phyloP scores from a whole-genome alignment of 2,797 vertebrate genomes.

The Erpetoichthys calabaricus region DNA sequence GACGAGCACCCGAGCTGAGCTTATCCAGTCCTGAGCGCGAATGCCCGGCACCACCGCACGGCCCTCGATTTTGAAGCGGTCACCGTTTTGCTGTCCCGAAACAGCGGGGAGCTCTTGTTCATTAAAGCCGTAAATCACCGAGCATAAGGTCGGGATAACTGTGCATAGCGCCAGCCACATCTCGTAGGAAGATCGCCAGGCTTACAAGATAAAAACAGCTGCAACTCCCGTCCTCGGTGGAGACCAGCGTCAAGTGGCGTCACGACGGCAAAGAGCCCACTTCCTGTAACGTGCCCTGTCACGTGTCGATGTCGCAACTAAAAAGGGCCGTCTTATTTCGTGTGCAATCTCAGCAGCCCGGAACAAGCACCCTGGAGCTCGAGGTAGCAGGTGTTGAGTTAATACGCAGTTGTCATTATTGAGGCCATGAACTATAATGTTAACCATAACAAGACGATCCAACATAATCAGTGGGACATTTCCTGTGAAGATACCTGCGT shows the following conservation, averaged over 20 bases:
- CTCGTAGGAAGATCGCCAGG: background rate
- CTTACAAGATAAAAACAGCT: background rate
- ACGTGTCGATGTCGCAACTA: too few species aligned
- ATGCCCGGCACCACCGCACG: slow-evolving; percentile 75
- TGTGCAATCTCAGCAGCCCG: too few species aligned
- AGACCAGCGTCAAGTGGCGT: background rate
- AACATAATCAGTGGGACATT: too few species aligned
- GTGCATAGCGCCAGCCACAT: background rate
- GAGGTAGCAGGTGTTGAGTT: too few species aligned
- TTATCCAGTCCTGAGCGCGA: slow-evolving; percentile 85
- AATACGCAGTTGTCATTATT: too few species aligned
- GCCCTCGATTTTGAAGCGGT: slow-evolving; percentile 84
- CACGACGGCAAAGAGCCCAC: too few species aligned
- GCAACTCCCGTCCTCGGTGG: background rate
- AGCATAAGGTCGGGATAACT: slow-evolving; percentile 26
- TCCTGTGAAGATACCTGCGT: too few species aligned
- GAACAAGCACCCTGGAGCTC: too few species aligned
- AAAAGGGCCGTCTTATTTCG: too few species aligned
- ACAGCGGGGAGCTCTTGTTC: slow-evolving; percentile 47
- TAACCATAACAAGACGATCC: too few species aligned
- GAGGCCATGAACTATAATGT: too few species aligned
- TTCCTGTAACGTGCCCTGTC: too few species aligned
- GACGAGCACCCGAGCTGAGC: slow-evolving; percentile 68
- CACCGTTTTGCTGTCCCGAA: slow-evolving; percentile 39
- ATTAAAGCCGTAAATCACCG: slow-evolving; percentile 29